Percentiles rank a stretch among this genome's conserved stretches.
Conservation (phyloP, 2,113 vertebrate genomes). For the Salvator merianae region DNA sequence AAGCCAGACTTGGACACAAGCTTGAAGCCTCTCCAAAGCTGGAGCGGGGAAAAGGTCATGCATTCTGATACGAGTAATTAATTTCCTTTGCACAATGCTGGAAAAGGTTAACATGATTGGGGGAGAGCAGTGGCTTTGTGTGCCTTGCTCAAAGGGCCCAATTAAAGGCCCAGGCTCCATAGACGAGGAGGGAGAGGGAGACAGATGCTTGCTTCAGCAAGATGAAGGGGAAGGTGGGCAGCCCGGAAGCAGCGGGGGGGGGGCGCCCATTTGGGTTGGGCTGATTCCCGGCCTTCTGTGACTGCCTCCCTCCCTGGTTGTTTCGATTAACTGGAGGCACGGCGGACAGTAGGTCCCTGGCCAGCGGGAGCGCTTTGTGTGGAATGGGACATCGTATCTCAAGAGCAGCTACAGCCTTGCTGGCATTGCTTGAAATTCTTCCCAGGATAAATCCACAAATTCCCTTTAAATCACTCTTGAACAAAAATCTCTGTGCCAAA, state of each 20-base stretch:
- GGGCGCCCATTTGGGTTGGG: too few relatives aligned
- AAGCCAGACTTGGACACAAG: background rate
- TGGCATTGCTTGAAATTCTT: background rate
- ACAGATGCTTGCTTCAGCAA: slow-evolving; percentile 43
- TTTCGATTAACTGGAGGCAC: too few relatives aligned
- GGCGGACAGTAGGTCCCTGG: too few relatives aligned
- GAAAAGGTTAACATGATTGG: slow-evolving; percentile 88
- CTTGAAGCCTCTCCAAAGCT: slow-evolving; percentile 29
- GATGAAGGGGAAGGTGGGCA: background rate
- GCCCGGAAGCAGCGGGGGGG: background rate
- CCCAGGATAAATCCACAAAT: background rate
- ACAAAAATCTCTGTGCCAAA: too few relatives aligned
- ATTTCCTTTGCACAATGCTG: slow-evolving; percentile 78
- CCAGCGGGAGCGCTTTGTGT: too few relatives aligned
- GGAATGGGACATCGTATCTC: background rate
- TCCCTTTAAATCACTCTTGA: background rate
- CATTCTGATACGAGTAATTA: slow-evolving; percentile 81
- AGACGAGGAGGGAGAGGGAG: slow-evolving; percentile 40
- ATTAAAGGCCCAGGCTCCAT: slow-evolving; percentile 68
- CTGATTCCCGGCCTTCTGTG: too few relatives aligned
- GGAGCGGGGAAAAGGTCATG: slow-evolving; percentile 76
- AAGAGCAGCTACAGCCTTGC: background rate
- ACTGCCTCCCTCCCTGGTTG: background rate
- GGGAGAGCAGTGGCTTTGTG: slow-evolving; percentile 80
- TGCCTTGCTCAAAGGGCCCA: slow-evolving; percentile 79